Evolutionary conservation across 2,113 vertebrate genomes (phyloP).

Genomic region (Myodes glareolus): DNA sequence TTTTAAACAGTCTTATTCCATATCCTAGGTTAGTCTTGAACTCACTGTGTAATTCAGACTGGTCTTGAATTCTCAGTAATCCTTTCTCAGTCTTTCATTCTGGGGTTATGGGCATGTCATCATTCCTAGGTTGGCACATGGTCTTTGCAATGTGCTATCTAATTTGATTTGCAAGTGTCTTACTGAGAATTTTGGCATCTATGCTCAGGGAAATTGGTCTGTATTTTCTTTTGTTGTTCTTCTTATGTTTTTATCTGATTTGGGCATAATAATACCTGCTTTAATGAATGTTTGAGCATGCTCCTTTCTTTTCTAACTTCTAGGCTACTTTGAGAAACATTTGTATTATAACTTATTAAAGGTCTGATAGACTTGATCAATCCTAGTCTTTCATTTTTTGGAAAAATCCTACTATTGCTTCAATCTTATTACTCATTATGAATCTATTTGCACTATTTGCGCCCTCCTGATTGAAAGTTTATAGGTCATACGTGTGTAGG

Average conservation of each 20-base stretch:
- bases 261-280: not conserved
- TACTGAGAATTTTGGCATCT: not conserved
- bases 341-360: not conserved
- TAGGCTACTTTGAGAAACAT: not conserved
- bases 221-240: too few relatives aligned
- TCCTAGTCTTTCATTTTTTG: not conserved
- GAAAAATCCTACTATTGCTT: not conserved
- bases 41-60: not conserved
- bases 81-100: too few relatives aligned
- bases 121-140: not conserved
- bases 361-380: not conserved
- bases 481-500: not conserved
- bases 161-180: not conserved
- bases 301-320: not conserved
- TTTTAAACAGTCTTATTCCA: not conserved
- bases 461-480: not conserved
- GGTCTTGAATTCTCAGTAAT: not conserved
- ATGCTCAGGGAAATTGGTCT: not conserved
- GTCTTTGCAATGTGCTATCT: not conserved
- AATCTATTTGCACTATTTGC: not conserved
- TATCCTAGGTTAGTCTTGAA: not conserved
- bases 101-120: too few relatives aligned
- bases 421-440: not conserved
- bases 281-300: not conserved
- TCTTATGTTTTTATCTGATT: too few relatives aligned